These are phyloP conservation scores for Priapulus caudatus DNA, from an alignment of 2,888 invertebrate species.

Conservation along the genomic window DNA sequence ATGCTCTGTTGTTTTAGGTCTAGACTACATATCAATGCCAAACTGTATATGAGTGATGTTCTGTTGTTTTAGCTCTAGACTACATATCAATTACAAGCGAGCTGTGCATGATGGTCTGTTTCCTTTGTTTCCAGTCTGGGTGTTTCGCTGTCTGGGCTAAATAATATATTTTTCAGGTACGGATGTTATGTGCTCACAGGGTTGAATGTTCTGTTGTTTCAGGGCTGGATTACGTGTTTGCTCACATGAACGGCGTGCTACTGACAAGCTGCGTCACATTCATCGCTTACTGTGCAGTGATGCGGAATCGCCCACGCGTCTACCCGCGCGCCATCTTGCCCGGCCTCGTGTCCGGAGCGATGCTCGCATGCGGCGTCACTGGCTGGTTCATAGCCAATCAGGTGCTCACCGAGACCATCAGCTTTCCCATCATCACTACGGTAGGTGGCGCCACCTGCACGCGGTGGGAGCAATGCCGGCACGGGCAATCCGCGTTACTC, in stretches of 20 bases:
- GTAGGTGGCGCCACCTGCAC: constrained; percentile 21
- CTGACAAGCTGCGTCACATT: constrained; percentile 37
- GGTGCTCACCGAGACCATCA: constrained; percentile 40
- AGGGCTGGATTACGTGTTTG: constrained; percentile 41
- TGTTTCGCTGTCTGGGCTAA: too few relatives aligned
- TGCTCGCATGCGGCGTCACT: constrained; percentile 42
- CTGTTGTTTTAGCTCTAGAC: too few relatives aligned
- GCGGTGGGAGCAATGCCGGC: too few relatives aligned
- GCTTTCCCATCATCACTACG: constrained; percentile 42
- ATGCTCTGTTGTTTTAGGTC: too few relatives aligned
- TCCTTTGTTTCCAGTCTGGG: too few relatives aligned
- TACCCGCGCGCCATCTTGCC: constrained; percentile 39
- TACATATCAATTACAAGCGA: too few relatives aligned
- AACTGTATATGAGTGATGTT: too few relatives aligned
- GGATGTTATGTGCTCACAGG: constrained; percentile 5
- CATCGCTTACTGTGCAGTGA: constrained; percentile 35
- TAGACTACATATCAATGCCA: too few relatives aligned
- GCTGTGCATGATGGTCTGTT: too few relatives aligned
- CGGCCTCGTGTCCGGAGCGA: constrained; percentile 38
- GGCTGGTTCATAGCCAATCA: constrained; percentile 43
- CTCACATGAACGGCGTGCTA: constrained; percentile 41
- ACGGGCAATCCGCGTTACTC: too few relatives aligned
- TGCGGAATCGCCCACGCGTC: constrained; percentile 37
- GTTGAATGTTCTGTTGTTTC: constrained; percentile 18
- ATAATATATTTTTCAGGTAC: constrained; percentile 18